A percentile compares a stretch with the other conserved stretches of the same genome.
Conservation (phyloP, 1,140 invertebrate genomes). For the Akabosia matsudoensis region DNA sequence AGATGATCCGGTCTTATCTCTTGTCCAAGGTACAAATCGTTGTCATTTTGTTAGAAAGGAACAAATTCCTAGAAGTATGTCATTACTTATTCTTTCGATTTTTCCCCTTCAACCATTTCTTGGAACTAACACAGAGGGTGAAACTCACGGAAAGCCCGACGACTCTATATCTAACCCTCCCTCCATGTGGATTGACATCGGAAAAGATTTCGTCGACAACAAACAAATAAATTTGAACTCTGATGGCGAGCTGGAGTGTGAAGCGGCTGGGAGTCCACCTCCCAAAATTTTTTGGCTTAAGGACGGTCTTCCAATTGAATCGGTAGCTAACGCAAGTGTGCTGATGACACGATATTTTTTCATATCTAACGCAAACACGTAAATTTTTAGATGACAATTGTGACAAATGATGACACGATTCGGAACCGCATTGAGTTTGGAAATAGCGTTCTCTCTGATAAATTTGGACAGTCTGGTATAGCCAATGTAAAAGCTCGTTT, state of each 20-base stretch:
- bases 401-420: neutral
- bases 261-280: conserved; percentile 55
- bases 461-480: conserved; percentile 48
- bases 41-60: neutral
- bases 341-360: neutral
- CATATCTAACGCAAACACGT: neutral
- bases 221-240: neutral
- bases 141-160: neutral
- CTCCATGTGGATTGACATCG: conserved; percentile 1
- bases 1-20: neutral
- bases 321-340: neutral
- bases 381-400: neutral
- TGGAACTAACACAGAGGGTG: neutral
- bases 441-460: neutral
- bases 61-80: neutral
- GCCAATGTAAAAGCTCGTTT: conserved; percentile 64
- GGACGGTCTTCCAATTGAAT: conserved; percentile 49
- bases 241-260: conserved; percentile 30
- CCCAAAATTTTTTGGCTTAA: conserved; percentile 59
- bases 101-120: neutral
- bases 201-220: neutral
- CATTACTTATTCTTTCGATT: neutral
- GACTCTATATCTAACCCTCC: neutral
- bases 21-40: neutral
- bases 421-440: neutral